Evolutionary conservation across 2,113 vertebrate species (phyloP), one percentile per base, ranked within the genome.

Genomic region (Charina bottae): DNA sequence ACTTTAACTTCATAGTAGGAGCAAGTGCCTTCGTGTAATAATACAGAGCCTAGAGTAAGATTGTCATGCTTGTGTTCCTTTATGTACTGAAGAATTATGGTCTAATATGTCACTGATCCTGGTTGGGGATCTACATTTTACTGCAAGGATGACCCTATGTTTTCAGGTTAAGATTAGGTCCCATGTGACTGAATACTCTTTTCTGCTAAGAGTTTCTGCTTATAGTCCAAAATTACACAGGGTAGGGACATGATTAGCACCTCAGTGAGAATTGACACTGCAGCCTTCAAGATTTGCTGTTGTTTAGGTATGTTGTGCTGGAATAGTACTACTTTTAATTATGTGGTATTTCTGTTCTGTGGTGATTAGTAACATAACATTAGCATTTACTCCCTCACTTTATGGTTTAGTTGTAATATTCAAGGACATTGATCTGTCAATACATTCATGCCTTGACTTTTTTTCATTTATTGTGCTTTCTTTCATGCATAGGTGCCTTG

Each of bases 401-500:
- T 92, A 55, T 3, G 42, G 4, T 84, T 78, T 84, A 89, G 46
- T 85, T 84, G 28, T 62, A 89, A 64, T 92, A 84, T 89, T 92
- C 91, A 92, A 89, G 91, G 91, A 92, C 91, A 46, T 17, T 53
- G 24, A n/a, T 89, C 46, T 92, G 62, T 89, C 72, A 89, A 24
- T 42, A 42, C 58, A 62, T 21, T 60, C 56, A 89, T 55, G 78
- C 92, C 78, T 85, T 90, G 28, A 93, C 92, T 95, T 89, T n/a
- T 96, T 42, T 96, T 55, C 92, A 97, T 96, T 28, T 96, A 33
- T 94, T 96, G 95, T 96, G 49, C 97, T 59, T 96, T 97, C 91
- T 97, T 95, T 94, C 86, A 95, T 90, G 89, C 64, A 92, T 95
- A 99, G 99, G 99, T 98, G 99, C 99, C 96, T 99, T 99, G 97